phyloP scores from a whole-genome alignment of 2,888 invertebrate genomes.

The Branchellion lobata region DNA sequence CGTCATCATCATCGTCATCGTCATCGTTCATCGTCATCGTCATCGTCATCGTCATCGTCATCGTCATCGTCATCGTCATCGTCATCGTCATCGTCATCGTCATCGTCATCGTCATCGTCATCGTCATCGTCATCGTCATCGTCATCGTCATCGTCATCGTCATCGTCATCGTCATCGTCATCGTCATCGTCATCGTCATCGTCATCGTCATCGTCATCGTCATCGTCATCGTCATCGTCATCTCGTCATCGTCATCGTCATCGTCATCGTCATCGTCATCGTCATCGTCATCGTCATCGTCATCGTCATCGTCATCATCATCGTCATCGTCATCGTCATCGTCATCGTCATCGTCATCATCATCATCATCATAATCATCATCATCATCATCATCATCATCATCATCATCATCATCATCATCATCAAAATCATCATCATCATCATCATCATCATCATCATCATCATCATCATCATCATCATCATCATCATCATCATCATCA shows the following conservation, averaged over 20 bases:
- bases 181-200: neutral
- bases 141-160: conserved; percentile 28
- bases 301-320: neutral
- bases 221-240: neutral
- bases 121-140: conserved; percentile 36
- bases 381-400: neutral
- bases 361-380: no score
- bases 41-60: neutral
- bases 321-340: neutral
- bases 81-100: conserved; percentile 15
- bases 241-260: no score
- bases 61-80: conserved; percentile 9
- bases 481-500: neutral
- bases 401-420: neutral
- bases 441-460: no score
- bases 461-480: no score
- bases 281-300: conserved; percentile 39
- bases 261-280: conserved; percentile 39
- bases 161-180: no score
- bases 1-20: conserved; percentile 21
- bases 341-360: neutral
- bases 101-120: conserved; percentile 42
- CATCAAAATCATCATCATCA: no score
- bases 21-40: neutral
- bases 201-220: neutral